Conservation (phyloP, 2,797 vertebrate species). For the Pogoniulus pusillus region DNA sequence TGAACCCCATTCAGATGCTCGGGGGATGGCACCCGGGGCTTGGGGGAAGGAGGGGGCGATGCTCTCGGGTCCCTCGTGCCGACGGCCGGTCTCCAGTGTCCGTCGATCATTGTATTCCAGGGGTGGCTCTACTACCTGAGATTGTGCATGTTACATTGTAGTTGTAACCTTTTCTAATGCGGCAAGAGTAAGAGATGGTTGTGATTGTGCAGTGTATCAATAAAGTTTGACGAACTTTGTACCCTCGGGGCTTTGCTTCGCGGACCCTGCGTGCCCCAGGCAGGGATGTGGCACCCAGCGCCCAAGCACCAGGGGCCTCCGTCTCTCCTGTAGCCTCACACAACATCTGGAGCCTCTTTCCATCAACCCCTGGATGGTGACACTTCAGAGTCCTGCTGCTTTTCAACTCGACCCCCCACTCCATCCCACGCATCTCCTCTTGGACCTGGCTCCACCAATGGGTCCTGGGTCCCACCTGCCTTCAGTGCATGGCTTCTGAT, state of each 20-base stretch:
- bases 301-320: neutral
- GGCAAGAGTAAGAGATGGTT: conserved; percentile 86
- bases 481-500: neutral
- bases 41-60: fast-evolving
- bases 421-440: neutral
- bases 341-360: neutral
- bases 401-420: neutral
- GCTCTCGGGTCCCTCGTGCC: neutral
- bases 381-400: neutral
- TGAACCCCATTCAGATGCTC: neutral
- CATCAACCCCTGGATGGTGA: fast-evolving
- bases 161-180: conserved; percentile 91
- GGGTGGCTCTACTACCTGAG: conserved; percentile 84
- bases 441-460: fast-evolving
- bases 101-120: conserved; percentile 80
- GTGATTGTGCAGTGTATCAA: conserved; percentile 90
- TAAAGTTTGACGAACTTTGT: conserved; percentile 88
- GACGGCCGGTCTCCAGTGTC: conserved; percentile 67
- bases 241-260: conserved; percentile 70
- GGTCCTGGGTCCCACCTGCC: fast-evolving
- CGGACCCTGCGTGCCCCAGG: fast-evolving
- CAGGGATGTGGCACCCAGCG: neutral
- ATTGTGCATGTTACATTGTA: conserved; percentile 90
- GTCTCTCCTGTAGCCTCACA: neutral
- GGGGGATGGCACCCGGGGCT: neutral